Evolutionary conservation across 2,113 vertebrate species (phyloP), one percentile per base, ranked within the genome.

Genomic region (Felis chaus): DNA sequence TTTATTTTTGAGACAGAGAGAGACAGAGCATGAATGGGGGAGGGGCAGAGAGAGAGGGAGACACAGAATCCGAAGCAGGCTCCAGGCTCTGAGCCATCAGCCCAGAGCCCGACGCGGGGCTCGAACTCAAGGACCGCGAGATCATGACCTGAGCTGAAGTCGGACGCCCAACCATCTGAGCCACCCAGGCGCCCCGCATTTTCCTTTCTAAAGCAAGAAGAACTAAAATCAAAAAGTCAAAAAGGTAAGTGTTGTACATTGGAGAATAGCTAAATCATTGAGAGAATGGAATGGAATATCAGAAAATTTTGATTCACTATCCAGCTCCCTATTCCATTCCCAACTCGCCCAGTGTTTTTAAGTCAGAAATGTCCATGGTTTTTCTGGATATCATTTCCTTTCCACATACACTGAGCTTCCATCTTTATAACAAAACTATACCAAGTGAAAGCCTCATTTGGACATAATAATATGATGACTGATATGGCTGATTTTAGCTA

Each of bases 251-350:
- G 79, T 25, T 57, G 14, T 66, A 50, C n/a, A 4, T 96, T 79
- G 65, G 29, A 39, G 19, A 53, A 45, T n/a, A 39, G 45, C 9
- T 84, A 80, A 71, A 83, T 74, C 89, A 78, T 33, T 84, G 71
- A 94, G 76, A 96, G 57, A 66, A 45, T 91, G 33, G 25, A 92
- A 80, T 50, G 41, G 18, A 94, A 95, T 84, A 61, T 14, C 23
- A 14, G 12, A 89, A 57, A 83, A 92, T 61, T n/a, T n/a, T 71
- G 4, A 73, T 92, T 83, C 31, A 3, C 31, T 48, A 80, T 41
- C 39, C 31, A 61, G 19, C 55, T 84, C 21, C 48, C 63, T n/a
- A 39, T 45, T 33, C n/a, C 23, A 68, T 15, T 31, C 48, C 61
- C n/a, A 23, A 12, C 53, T 78, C 25, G 66, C 36, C 69, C 27